Conservation (phyloP, 2,888 invertebrate genomes). For the Hydrotaea diabolus region DNA sequence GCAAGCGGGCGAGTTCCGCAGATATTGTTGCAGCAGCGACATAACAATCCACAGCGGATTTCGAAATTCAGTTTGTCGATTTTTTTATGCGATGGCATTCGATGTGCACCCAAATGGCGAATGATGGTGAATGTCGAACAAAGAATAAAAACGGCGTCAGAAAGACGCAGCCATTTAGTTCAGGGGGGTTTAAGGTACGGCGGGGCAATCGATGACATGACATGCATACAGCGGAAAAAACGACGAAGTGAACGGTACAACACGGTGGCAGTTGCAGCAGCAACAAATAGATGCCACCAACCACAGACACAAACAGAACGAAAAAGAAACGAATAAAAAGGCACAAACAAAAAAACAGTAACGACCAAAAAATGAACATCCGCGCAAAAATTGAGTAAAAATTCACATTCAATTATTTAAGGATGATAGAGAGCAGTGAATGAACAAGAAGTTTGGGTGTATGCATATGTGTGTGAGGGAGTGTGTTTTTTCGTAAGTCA, state of each 20-base stretch:
- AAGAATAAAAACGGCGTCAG: slow-evolving; percentile 29
- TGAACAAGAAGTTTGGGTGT: neutral
- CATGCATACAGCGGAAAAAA: neutral
- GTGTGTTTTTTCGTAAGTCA: too few species aligned
- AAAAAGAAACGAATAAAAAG: too few species aligned
- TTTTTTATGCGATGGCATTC: neutral
- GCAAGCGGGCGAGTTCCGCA: neutral
- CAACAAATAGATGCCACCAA: slow-evolving; percentile 37
- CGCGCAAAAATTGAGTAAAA: slow-evolving; percentile 48
- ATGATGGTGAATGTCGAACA: neutral
- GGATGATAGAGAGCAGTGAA: slow-evolving; percentile 57
- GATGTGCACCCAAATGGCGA: too few species aligned
- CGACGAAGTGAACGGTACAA: neutral
- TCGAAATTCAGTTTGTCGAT: slow-evolving; percentile 2
- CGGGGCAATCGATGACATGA: slow-evolving; percentile 18
- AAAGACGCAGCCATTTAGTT: slow-evolving; percentile 20
- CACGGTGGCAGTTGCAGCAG: neutral
- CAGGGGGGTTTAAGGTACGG: neutral
- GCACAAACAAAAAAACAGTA: slow-evolving; percentile 26
- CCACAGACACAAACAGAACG: slow-evolving; percentile 34
- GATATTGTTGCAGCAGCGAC: neutral
- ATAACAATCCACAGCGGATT: slow-evolving; percentile 6
- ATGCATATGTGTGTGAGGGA: slow-evolving; percentile 18
- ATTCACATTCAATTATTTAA: slow-evolving; percentile 76
- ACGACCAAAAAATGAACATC: slow-evolving; percentile 42